Conservation (phyloP, 2,113 vertebrate genomes). For the Ammodytes marinus region DNA sequence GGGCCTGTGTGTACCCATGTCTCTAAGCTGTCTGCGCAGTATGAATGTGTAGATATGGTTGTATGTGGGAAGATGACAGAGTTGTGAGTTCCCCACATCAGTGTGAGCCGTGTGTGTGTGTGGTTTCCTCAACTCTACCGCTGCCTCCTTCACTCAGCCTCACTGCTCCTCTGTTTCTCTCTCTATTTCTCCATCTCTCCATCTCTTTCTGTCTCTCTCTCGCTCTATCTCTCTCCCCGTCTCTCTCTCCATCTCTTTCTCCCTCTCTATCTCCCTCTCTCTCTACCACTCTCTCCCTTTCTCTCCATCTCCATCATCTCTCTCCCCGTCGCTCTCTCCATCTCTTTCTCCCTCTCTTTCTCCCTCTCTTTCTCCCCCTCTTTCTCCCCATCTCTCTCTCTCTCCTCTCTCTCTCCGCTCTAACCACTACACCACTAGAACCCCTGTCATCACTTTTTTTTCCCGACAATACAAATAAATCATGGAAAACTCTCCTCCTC, state of each 20-base stretch:
- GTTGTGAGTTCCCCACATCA: slow-evolving; percentile 65
- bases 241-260: too few species aligned
- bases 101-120: slow-evolving; percentile 55
- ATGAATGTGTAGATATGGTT: slow-evolving; percentile 10
- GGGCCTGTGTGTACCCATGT: neutral
- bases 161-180: slow-evolving; percentile 24
- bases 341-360: too few species aligned
- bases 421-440: too few species aligned
- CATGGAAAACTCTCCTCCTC: slow-evolving; percentile 32
- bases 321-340: too few species aligned
- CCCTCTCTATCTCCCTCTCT: too few species aligned
- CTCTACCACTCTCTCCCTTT: too few species aligned
- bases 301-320: too few species aligned
- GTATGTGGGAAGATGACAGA: slow-evolving; percentile 57
- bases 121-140: slow-evolving; percentile 59
- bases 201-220: neutral
- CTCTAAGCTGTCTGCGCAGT: neutral
- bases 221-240: too few species aligned
- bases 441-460: too few species aligned
- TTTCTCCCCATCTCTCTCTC: too few species aligned
- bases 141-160: slow-evolving; percentile 56
- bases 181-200: neutral
- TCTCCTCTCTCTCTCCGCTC: too few species aligned
- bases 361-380: too few species aligned
- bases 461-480: slow-evolving; percentile 9